Conservation (phyloP, 2,888 invertebrate species). For the Latheticus oryzae region DNA sequence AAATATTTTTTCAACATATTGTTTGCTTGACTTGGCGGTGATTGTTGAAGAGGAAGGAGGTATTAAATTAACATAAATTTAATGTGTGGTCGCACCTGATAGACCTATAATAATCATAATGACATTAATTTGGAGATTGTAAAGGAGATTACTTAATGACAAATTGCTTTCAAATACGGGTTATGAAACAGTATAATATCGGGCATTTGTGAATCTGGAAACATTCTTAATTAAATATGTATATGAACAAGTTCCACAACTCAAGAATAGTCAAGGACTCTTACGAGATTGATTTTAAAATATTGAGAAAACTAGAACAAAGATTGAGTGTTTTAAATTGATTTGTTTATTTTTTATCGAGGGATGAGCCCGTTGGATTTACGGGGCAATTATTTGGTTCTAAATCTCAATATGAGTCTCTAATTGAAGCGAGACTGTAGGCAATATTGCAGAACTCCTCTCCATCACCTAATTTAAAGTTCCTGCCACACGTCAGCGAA, state of each 20-base stretch:
- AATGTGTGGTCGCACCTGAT: constrained; percentile 31
- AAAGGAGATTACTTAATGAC: constrained; percentile 19
- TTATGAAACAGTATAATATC: constrained; percentile 8
- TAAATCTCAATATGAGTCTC: no score
- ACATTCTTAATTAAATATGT: constrained; percentile 6
- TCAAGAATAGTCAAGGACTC: background rate
- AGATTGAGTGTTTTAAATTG: no score
- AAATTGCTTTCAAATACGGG: constrained; percentile 10
- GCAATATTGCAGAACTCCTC: no score
- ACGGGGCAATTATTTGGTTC: no score
- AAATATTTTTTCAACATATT: constrained; percentile 17
- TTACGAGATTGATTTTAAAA: constrained; percentile 3
- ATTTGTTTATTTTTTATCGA: no score
- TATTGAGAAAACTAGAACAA: background rate
- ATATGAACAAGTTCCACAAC: constrained; percentile 2
- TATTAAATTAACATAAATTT: constrained; percentile 28
- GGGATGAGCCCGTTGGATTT: no score
- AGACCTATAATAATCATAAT: constrained; percentile 22
- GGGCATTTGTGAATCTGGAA: constrained; percentile 2
- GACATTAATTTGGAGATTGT: constrained; percentile 29
- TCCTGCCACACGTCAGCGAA: background rate
- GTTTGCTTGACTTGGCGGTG: constrained; percentile 13
- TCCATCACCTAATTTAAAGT: constrained; percentile 2
- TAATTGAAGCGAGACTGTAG: no score
- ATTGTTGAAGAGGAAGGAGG: constrained; percentile 4